Conservation (phyloP, 1,140 invertebrate genomes). For the Bilobella aurantiaca region DNA sequence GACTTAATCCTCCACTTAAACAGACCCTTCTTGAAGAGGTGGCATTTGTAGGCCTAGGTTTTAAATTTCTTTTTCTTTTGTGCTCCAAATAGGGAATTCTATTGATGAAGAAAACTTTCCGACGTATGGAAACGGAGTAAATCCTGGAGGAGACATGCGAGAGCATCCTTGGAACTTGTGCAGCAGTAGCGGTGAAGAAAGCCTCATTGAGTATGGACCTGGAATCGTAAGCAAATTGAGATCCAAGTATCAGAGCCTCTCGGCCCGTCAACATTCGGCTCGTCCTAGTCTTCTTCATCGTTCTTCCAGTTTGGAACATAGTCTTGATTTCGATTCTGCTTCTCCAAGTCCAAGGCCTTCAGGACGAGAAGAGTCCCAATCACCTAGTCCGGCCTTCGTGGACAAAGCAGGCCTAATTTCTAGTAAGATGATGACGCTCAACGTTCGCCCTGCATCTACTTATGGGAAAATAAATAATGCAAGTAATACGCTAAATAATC, state of each 20-base stretch:
- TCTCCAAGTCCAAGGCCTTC: no score
- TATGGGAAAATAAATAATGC: slow-evolving; percentile 1
- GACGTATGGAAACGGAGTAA: neutral
- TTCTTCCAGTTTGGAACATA: slow-evolving; percentile 71
- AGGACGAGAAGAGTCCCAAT: slow-evolving; percentile 11
- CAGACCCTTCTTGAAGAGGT: no score
- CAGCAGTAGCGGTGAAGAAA: slow-evolving; percentile 27
- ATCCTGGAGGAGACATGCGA: slow-evolving; percentile 12
- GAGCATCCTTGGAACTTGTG: slow-evolving; percentile 1
- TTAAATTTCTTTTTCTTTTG: neutral
- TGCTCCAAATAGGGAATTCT: slow-evolving; percentile 32
- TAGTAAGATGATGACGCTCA: slow-evolving; percentile 13
- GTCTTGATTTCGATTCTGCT: slow-evolving; percentile 48
- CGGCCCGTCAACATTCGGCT: slow-evolving; percentile 46
- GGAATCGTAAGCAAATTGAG: slow-evolving; percentile 79
- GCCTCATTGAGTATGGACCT: slow-evolving; percentile 66
- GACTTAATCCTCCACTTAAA: no score
- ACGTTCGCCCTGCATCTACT: slow-evolving; percentile 2
- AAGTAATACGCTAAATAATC: neutral
- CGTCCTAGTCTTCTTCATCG: slow-evolving; percentile 57
- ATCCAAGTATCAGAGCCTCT: slow-evolving; percentile 70
- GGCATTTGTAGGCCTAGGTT: no score
- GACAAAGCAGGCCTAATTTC: neutral
- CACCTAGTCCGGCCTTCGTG: neutral
- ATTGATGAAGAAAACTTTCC: slow-evolving; percentile 15